These are phyloP conservation scores for Dysmachus trigonus DNA, from an alignment of 2,888 invertebrate species.

Conservation along the genomic window DNA sequence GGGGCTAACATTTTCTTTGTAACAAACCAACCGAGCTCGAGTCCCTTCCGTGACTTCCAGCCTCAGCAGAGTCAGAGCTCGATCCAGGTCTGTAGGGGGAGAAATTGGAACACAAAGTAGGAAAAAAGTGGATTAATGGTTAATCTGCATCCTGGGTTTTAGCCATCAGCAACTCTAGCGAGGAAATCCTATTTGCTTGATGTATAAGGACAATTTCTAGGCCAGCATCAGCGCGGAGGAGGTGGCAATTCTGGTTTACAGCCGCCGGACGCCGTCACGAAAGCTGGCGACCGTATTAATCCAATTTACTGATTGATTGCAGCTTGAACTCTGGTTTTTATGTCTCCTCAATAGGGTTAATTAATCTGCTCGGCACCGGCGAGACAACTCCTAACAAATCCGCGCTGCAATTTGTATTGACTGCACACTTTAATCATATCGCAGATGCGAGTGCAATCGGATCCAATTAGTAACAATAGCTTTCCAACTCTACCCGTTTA, in stretches of 20 bases:
- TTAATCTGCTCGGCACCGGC: background rate
- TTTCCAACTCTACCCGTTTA: background rate
- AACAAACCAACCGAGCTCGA: background rate
- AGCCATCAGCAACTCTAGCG: background rate
- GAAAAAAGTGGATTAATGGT: slow-evolving; percentile 7
- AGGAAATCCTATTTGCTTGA: background rate
- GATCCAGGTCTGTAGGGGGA: background rate
- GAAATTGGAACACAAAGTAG: background rate
- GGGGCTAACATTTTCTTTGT: background rate
- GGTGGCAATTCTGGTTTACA: background rate
- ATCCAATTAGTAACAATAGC: background rate
- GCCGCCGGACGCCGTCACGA: background rate
- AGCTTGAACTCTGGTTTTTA: background rate
- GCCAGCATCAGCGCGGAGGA: background rate
- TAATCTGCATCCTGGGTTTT: background rate
- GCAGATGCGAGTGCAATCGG: background rate
- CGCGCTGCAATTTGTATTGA: background rate
- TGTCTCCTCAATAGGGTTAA: slow-evolving; percentile 4
- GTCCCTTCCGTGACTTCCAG: background rate
- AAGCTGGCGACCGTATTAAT: background rate
- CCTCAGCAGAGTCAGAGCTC: background rate
- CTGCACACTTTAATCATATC: background rate
- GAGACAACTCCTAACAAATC: background rate
- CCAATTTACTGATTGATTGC: slow-evolving; percentile 11
- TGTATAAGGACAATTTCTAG: slow-evolving; percentile 7